Base-by-base conservation (phyloP, 1,140 invertebrate species). In the Vanessa atalanta region DNA sequence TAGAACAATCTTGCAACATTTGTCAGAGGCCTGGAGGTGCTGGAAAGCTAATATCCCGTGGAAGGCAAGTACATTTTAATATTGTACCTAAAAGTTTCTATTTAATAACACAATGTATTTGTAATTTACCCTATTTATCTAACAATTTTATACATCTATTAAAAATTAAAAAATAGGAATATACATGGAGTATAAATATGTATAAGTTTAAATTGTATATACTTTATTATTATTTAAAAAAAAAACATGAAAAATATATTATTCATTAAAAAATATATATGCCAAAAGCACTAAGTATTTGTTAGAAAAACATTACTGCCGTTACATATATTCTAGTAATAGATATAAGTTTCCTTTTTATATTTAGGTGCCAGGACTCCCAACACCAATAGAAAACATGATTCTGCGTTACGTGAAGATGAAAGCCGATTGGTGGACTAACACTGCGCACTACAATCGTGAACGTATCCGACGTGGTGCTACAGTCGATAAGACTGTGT, bases 381-480 rank as follows among this genome's bases (percentile, higher is more conserved):
- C 99, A 0, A 99, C 98, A 61, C 99, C 99, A 0, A 99, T 99
- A 83, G 99, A 99, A 93, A 99, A 99, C 92, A 99, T 99, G 99
- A 99, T 99, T 81, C 94, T 99, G 20, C 95, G 99, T 55, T 99
- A 99, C 91, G 99, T 99, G 0, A 99, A 99, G 92, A 99, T 99
- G 96, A 99, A 99, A 90, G 99, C 99, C 0, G 99, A 99, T 93
- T 99, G 99, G 99, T 99, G 99, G 99, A 99, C 99, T 0, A 99
- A 99, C 91, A 99, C 99, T 0, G 99, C 99, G 2, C 99, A 99
- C 93, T 99, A 99, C 90, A 99, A 99, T 93, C 95, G 99, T 31
- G 99, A 99, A 93, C 94, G 99, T 80, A 98, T 99, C 55, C 94
- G 98, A 2, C 95, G 97, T 73, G 98, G 98, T 50, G 98, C 97